These are phyloP conservation scores for Cynopterus sphinx DNA, from an alignment of 2,797 vertebrate genomes.

Conservation along the genomic window DNA sequence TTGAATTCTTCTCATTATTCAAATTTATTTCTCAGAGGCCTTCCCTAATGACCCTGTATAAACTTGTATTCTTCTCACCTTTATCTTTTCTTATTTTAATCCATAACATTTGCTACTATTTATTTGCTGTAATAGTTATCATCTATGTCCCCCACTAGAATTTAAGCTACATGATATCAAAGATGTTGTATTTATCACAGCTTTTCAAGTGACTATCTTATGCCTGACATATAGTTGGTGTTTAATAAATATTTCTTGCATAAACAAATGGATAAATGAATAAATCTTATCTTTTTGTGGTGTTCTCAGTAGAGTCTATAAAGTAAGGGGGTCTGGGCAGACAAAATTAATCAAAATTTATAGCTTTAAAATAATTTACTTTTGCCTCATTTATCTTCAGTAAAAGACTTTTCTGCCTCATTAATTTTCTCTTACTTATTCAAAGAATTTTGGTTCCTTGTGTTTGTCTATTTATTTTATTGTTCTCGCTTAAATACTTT, in stretches of 20 bases:
- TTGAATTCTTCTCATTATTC: background rate
- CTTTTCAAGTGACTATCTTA: background rate
- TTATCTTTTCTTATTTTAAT: constrained; percentile 10
- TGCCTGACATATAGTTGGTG: background rate
- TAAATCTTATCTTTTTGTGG: background rate
- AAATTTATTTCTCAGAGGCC: background rate
- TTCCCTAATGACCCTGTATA: background rate
- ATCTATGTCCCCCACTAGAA: background rate
- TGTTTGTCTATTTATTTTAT: background rate
- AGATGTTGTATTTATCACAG: background rate
- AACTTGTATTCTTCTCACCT: background rate
- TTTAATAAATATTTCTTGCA: background rate
- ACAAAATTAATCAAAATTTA: background rate
- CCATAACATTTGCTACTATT: background rate
- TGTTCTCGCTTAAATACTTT: background rate
- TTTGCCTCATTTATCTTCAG: background rate
- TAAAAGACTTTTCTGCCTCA: background rate
- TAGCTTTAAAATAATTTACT: background rate
- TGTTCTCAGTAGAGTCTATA: background rate
- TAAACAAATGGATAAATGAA: background rate
- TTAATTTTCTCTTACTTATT: background rate
- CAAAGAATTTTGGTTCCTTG: background rate
- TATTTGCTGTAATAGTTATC: background rate
- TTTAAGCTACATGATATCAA: background rate
- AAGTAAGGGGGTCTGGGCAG: background rate